These are phyloP conservation scores for Neocrepidodera transversa DNA, from an alignment of 2,888 invertebrate genomes.

Conservation along the genomic window DNA sequence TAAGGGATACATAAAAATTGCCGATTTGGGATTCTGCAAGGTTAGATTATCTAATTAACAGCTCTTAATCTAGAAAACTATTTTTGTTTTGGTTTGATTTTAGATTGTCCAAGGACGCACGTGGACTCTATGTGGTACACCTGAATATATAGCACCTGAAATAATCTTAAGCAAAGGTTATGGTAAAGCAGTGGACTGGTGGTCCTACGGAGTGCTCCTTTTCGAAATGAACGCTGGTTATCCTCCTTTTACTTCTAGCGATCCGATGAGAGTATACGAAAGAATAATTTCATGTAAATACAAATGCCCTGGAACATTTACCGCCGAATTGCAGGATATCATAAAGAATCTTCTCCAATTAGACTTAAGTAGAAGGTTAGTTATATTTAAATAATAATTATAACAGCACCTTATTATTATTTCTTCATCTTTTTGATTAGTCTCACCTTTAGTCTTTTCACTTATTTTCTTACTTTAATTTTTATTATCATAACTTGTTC, in stretches of 20 bases:
- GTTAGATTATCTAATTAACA: slow-evolving; percentile 41
- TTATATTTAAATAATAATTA: no score
- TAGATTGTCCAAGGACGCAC: slow-evolving; percentile 73
- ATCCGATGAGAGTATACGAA: slow-evolving; percentile 93
- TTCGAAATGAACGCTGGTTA: slow-evolving; percentile 92
- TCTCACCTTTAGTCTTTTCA: no score
- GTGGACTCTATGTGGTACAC: slow-evolving; percentile 94
- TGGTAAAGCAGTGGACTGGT: slow-evolving; percentile 93
- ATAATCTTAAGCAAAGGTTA: slow-evolving; percentile 89
- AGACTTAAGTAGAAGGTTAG: slow-evolving; percentile 73
- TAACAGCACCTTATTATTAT: no score
- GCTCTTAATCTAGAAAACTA: not conserved
- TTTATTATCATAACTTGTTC: no score
- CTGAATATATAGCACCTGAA: slow-evolving; percentile 95
- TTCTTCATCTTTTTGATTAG: no score
- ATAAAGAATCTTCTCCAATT: slow-evolving; percentile 82
- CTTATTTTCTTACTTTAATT: no score
- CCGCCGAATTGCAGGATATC: slow-evolving; percentile 81
- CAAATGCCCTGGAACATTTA: slow-evolving; percentile 84
- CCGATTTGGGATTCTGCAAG: slow-evolving; percentile 96
- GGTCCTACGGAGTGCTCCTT: slow-evolving; percentile 89
- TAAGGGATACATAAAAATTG: slow-evolving; percentile 83
- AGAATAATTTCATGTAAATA: slow-evolving; percentile 91
- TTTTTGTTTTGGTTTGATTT: no score
- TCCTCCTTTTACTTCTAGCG: slow-evolving; percentile 89